Base-by-base conservation (phyloP, 2,113 vertebrate genomes). In the Salminus brasiliensis region DNA sequence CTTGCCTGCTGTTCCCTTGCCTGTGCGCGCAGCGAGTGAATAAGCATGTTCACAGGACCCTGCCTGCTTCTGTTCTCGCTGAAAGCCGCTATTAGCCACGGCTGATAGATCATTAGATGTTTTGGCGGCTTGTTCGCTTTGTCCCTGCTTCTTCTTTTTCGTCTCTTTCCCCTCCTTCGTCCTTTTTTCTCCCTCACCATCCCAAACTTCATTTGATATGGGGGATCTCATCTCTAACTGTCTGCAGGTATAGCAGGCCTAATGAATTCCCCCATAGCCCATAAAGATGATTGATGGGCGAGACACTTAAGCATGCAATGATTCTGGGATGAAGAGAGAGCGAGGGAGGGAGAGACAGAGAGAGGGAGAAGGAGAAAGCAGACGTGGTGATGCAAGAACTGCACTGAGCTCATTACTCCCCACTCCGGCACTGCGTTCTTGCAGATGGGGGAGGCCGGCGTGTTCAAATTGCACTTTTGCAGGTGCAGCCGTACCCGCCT, bases 211-310 rank as follows among this genome's bases (percentile, higher is more conserved):
- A 79, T 91, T 85, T 80, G 78, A 68, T 34, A 55, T 77, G 83
- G 85, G 83, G 71, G 76, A 80, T 89, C 76, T 88, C 76, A 84
- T 89, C 84, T 89, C 71, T 80, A 55, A 75, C 85, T 84, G 80
- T 88, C 82, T 83, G 71, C 68, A 85, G 47, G 21, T 83, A 81
- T 85, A 65, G 76, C 63, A 25, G 79, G 71, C 59, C 67, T 84
- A 87, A 90, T 91, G 88, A 90, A 88, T 90, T 88, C 87, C 88
- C 81, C 59, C 65, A 66, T 13, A 23, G 72, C 84, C 79, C 62
- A 34, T 87, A 83, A 82, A 87, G 76, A 90, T 92, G 90, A 92
- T 90, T 89, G 89, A 92, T 91, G 87, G 85, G 55, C 41, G 23
- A 84, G 72, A 86, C 81, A 81, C 83, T 90, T 83, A 81, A 76